Base-by-base conservation (phyloP, 2,888 invertebrate species). In the Andricus curvator region DNA sequence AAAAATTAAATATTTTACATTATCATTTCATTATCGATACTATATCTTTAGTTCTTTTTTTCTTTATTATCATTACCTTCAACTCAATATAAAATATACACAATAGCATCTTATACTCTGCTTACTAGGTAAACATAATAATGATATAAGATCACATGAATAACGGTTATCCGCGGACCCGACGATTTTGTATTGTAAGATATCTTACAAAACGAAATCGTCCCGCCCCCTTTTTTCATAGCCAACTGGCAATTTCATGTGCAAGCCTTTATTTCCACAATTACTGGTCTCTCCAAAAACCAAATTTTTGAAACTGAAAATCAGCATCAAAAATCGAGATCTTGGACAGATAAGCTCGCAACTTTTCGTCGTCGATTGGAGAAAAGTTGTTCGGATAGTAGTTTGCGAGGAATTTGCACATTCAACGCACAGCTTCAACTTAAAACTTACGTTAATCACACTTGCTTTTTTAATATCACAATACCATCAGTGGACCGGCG, bases 51-150 rank as follows among this genome's bases (percentile, higher is more conserved):
- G 76, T 83, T 83, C 77, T 84, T 82, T 84, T 83, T 84, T 86
- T 83, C 44, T 68, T 25, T 25, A 48, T 48, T 68, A 68, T 82
- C 84, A 81, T 83, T 84, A 83, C 83, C 85, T 83, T 86, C 83
- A 88, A 88, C 86, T 88, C 88, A 88, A 88, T 90, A 90, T 87
- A 90, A 90, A 90, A 90, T 88, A 89, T 89, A 90, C 87, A 85
- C 88, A 88, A 90, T 88, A 89, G 88, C 88, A 86, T 88, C 84
- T 87, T 88, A 88, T 89, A 88, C 86, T 89, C 88, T 88, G 87
- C 85, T 87, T 88, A 84, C 86, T 86, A 87, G 85, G 83, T 88
- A 88, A 88, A 88, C 85, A 86, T 88, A 89, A 88, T 88, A 89
- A 88, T 86, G 88, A 88, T 87, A 89, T 88, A 87, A 88, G 87